Base-by-base conservation (phyloP, 2,113 vertebrate species). In the Peromyscus leucopus region DNA sequence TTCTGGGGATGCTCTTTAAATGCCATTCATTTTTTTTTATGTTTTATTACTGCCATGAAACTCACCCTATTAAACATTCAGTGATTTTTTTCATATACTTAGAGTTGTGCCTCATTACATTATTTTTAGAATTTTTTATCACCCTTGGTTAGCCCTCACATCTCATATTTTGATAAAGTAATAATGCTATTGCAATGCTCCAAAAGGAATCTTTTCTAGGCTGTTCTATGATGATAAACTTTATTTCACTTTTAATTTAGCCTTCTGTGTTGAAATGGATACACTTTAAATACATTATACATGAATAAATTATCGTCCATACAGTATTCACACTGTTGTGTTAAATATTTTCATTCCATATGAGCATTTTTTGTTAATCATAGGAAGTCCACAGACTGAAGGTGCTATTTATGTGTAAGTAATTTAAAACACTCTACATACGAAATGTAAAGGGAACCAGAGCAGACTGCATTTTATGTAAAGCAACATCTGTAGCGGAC, bases 401-500 rank as follows among this genome's bases (percentile, higher is more conserved):
- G 88, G 74, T 95, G 69, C 57, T 61, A 46, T 67, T 94, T 94
- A 57, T 51, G 15, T 39, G 15, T 65, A 84, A 93, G 82, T 95
- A 96, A 96, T 92, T 90, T 85, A 89, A 94, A 97, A 71, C 88
- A 72, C 71, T 89, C 42, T 90, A 5, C 80, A 74, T 51, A 17
- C 10, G 42, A 88, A 93, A 88, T 88, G 79, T 93, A 91, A 96
- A 76, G 79, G 65, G 93, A 96, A 88, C 59, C 88, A 85, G 88
- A 88, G 55, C 91, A 33, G 46, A 59, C 88, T 88, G 33, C 33
- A 31, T 91, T 78, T 93, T 83, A 69, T 93, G n/a, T 90, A 75
- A 82, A 96, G 92, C 88, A 94, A 95, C 96, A 95, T 85, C 93
- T 96, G 93, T 67, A 78, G 39, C 33, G 79, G 92, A 88, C 95